Conservation (phyloP, 2,797 vertebrate genomes). For the Diceros bicornis region DNA sequence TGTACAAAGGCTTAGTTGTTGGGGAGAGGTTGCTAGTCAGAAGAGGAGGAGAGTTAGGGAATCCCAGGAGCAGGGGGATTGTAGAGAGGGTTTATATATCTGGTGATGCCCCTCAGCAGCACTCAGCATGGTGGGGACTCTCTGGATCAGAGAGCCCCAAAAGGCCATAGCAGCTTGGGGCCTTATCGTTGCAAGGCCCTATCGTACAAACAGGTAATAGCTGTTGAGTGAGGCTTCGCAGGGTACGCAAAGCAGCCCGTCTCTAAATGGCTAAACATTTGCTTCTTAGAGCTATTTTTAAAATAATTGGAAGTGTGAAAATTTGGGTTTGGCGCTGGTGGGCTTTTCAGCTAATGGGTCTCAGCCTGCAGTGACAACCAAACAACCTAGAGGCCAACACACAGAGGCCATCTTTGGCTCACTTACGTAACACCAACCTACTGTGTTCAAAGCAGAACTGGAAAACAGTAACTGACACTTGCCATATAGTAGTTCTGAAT, state of each 20-base stretch:
- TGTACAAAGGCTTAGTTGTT: background rate
- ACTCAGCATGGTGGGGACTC: background rate
- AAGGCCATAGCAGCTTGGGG: background rate
- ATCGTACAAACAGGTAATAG: background rate
- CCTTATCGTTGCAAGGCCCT: background rate
- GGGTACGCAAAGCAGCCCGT: background rate
- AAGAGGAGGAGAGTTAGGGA: background rate
- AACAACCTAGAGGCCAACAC: background rate
- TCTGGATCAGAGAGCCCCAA: background rate
- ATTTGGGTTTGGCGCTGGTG: background rate
- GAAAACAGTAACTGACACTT: background rate
- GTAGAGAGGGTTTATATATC: background rate
- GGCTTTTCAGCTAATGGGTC: background rate
- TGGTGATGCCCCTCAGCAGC: background rate
- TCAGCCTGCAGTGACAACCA: background rate
- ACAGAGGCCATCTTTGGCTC: background rate
- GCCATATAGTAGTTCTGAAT: background rate
- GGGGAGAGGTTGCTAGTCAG: background rate
- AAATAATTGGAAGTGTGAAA: conserved; percentile 9
- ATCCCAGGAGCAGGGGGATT: background rate
- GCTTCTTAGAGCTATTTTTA: background rate
- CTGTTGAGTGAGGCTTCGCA: background rate
- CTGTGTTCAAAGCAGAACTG: background rate
- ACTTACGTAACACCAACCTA: background rate
- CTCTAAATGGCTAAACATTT: background rate